phyloP scores from a whole-genome alignment of 2,797 vertebrate genomes.

The Enteromius unitaeniatus region DNA sequence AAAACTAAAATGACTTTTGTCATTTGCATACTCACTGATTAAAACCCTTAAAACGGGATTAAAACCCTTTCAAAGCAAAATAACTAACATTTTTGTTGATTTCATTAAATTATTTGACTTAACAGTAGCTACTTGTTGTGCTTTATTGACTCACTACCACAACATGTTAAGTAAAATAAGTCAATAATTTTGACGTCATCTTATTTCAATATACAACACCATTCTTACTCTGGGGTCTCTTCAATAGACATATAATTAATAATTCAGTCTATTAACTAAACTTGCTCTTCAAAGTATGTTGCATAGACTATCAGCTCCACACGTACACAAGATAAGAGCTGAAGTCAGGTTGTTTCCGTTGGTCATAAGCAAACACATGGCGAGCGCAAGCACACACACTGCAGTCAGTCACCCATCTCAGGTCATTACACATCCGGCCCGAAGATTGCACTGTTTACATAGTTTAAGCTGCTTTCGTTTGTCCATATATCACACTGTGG shows the following conservation, averaged over 20 bases:
- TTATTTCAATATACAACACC: no score
- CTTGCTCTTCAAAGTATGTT: neutral
- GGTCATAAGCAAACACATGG: slow-evolving; percentile 31
- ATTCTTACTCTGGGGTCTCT: no score
- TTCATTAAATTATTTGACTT: no score
- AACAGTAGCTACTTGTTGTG: no score
- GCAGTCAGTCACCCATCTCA: slow-evolving; percentile 29
- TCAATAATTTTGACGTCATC: no score
- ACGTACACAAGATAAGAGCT: slow-evolving; percentile 18
- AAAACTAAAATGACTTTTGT: no score
- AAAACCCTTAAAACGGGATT: no score
- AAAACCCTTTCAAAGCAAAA: no score
- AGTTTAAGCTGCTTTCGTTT: slow-evolving; percentile 39
- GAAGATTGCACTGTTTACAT: slow-evolving; percentile 45
- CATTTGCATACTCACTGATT: no score
- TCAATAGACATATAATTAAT: neutral
- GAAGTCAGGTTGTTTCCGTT: slow-evolving; percentile 8
- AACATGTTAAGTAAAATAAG: no score
- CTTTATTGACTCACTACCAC: no score
- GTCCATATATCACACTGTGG: slow-evolving; percentile 37
- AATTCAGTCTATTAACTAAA: neutral
- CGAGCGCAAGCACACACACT: slow-evolving; percentile 12
- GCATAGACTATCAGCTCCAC: slow-evolving; percentile 11
- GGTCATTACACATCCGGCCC: slow-evolving; percentile 27
- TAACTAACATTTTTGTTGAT: no score